A percentile compares a stretch with the other conserved stretches of the same genome.
Conservation (phyloP, 2,113 vertebrate species). For the Lepidothrix coronata region DNA sequence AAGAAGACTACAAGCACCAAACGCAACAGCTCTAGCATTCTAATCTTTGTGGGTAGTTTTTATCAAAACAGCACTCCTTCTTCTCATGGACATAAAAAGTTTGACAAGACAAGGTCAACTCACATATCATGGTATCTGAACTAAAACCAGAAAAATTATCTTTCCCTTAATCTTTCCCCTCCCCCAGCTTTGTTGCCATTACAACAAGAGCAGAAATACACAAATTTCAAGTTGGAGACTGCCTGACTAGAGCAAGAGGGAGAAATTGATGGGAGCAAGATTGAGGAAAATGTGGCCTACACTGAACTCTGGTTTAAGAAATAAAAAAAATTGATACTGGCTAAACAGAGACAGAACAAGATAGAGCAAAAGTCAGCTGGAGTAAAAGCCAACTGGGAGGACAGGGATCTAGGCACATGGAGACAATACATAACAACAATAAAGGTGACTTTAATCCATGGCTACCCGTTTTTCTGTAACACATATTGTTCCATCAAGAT, state of each 20-base stretch:
- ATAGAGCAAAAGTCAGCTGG: neutral
- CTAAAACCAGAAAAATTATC: neutral
- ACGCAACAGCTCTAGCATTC: neutral
- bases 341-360: neutral
- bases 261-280: neutral
- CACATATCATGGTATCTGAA: neutral
- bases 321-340: neutral
- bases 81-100: neutral
- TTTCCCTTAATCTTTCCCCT: neutral
- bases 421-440: neutral
- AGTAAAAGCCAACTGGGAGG: neutral
- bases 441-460: neutral
- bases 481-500: neutral
- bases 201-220: neutral
- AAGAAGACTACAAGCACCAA: neutral
- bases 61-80: neutral
- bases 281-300: neutral
- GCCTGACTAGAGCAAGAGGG: neutral
- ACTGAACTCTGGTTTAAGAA: neutral
- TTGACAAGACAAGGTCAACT: neutral
- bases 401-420: neutral
- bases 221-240: neutral
- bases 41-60: neutral
- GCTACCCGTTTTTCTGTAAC: neutral
- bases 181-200: neutral